Percentiles rank a stretch among this genome's conserved stretches.
These are phyloP conservation scores for Willowsia nigromaculata DNA, from an alignment of 2,888 invertebrate genomes.

Conservation along the genomic window DNA sequence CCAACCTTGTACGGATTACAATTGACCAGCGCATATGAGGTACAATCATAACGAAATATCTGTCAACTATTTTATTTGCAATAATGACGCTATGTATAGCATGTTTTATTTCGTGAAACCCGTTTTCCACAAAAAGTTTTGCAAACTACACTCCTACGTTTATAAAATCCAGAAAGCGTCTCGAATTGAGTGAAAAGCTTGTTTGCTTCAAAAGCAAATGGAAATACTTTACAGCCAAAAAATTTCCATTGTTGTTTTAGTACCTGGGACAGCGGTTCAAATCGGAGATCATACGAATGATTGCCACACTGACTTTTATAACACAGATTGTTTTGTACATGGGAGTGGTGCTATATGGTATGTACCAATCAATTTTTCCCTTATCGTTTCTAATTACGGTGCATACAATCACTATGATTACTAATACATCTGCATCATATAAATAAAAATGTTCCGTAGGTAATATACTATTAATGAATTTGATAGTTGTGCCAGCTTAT, in stretches of 20 bases:
- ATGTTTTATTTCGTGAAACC: too few relatives aligned
- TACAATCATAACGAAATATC: slow-evolving; percentile 58
- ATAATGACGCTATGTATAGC: too few relatives aligned
- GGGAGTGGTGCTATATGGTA: slow-evolving; percentile 79
- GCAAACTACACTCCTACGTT: too few relatives aligned
- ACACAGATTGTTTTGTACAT: slow-evolving; percentile 79
- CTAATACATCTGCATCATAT: background rate
- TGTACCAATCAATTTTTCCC: background rate
- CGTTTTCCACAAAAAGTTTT: too few relatives aligned
- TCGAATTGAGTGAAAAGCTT: too few relatives aligned
- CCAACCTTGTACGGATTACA: slow-evolving; percentile 80
- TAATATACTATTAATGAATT: background rate
- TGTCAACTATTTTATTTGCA: background rate
- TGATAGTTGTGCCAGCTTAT: background rate
- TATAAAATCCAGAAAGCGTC: too few relatives aligned
- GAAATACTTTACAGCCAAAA: too few relatives aligned
- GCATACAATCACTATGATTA: background rate
- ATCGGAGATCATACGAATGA: slow-evolving; percentile 75
- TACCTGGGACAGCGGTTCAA: slow-evolving; percentile 79
- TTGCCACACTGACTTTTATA: slow-evolving; percentile 78
- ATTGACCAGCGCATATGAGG: slow-evolving; percentile 80
- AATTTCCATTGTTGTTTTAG: slow-evolving; percentile 71
- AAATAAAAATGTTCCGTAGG: background rate
- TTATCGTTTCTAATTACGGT: background rate
- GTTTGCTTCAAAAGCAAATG: background rate